Evolutionary conservation across 2,888 invertebrate genomes (phyloP), one percentile per base, ranked within the genome.

Genomic region (Orthosia gracilis): DNA sequence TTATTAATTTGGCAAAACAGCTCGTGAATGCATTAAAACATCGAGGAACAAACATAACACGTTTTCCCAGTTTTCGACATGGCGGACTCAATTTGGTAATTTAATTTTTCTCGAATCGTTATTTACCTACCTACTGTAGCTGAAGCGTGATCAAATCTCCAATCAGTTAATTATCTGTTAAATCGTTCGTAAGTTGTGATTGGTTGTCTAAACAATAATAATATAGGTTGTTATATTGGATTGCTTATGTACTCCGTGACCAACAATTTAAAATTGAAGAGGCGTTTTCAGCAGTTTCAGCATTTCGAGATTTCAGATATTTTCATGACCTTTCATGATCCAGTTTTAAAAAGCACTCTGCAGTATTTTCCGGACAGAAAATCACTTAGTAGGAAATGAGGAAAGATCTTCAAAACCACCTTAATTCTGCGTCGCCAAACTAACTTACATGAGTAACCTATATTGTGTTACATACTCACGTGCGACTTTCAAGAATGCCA

Each of bases 401-500:
- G 40, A 40, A 40, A n/a, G 13, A n/a, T 15, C 2, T 17, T 17
- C 13, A 21, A 26, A 45, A n/a, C n/a, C n/a, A 47, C 15, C 15
- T n/a, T 7, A 15, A 31, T 26, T 64, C 21, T 31, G 13, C 31
- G 4, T 23, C 26, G 0, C 45, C 23, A 5, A 1, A 18, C 9
- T 31, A 21, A 57, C 26, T 45, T 18, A 45, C 11, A 11, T 47
- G 45, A 52, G 26, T 31, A 18, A 40, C 40, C 40, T 40, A 5
- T 26, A 69, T 18, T 69, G 31, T 21, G 12, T 18, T 21, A 21
- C 49, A 15, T 23, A 12, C 21, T 57, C 31, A 67, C 69, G 21
- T 47, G 70, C 11, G 31, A 40, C 55, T 50, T 26, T 50, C 54
- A 50, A 21, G 58, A 58, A 72, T 58, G 11, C 17, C 26, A 58